Evolutionary conservation across 2,888 invertebrate species (phyloP).

Genomic region (Andrena bucephala): DNA sequence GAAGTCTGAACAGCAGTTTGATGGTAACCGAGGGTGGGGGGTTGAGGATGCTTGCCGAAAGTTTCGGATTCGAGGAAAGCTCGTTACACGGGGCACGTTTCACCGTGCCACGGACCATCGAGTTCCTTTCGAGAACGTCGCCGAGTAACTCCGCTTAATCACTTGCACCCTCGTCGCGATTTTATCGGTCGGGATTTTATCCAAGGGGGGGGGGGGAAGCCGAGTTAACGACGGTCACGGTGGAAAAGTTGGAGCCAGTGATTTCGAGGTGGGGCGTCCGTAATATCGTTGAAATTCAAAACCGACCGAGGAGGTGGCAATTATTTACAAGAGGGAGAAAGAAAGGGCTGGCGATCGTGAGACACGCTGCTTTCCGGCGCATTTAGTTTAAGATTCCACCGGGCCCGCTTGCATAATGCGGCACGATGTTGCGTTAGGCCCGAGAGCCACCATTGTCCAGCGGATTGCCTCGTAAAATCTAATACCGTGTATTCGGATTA

Average conservation of each 20-base stretch:
- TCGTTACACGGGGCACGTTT: conserved; percentile 37
- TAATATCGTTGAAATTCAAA: conserved; percentile 5
- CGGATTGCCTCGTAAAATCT: conserved; percentile 70
- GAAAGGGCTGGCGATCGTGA: conserved; percentile 11
- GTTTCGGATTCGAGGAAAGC: conserved; percentile 15
- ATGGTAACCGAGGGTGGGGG: neutral
- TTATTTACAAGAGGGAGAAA: conserved; percentile 9
- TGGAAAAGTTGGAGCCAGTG: conserved; percentile 23
- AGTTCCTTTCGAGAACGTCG: conserved; percentile 28
- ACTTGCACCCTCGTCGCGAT: conserved; percentile 48
- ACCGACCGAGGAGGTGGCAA: neutral
- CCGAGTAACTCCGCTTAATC: conserved; percentile 47
- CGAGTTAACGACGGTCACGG: conserved; percentile 22
- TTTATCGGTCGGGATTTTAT: conserved; percentile 39
- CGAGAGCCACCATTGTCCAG: conserved; percentile 53
- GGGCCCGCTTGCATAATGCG: conserved; percentile 30
- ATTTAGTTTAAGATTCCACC: conserved; percentile 42
- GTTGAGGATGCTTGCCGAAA: neutral
- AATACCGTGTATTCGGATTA: conserved; percentile 70
- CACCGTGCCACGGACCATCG: neutral
- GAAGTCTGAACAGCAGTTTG: conserved; percentile 1
- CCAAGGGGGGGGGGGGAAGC: conserved; percentile 4
- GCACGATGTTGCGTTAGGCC: conserved; percentile 32
- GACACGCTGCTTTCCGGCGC: conserved; percentile 13
- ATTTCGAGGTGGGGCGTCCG: conserved; percentile 18